Conservation (phyloP, 2,888 invertebrate genomes). For the Pachymerium ferrugineum region DNA sequence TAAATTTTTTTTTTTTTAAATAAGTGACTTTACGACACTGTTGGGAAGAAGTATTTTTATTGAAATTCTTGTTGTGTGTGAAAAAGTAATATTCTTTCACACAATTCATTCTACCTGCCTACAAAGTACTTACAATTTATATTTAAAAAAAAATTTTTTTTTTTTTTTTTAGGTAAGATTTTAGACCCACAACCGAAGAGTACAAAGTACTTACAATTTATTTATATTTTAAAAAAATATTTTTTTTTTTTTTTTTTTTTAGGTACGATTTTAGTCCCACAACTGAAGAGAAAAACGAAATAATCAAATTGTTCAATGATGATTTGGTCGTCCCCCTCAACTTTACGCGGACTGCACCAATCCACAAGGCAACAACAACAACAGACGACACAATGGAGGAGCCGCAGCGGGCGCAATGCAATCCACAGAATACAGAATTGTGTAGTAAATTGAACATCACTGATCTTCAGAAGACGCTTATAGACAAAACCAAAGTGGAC, state of each 20-base stretch:
- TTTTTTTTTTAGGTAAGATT: no score
- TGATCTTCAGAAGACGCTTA: conserved; percentile 63
- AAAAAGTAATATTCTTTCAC: no score
- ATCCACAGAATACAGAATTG: conserved; percentile 52
- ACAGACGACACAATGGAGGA: not conserved
- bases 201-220: no score
- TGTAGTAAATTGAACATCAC: conserved; percentile 60
- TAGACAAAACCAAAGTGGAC: not conserved
- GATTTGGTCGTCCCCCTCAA: conserved; percentile 67
- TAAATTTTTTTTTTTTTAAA: no score
- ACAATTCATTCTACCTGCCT: no score
- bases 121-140: no score
- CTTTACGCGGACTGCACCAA: conserved; percentile 69
- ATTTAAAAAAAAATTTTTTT: no score
- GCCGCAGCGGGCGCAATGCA: conserved; percentile 41
- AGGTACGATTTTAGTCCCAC: conserved; percentile 4
- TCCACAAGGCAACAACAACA: conserved; percentile 48
- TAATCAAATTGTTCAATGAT: conserved; percentile 50
- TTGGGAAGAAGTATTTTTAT: no score
- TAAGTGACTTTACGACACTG: no score
- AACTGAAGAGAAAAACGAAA: not conserved
- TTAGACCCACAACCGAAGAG: not conserved
- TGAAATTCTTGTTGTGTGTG: no score
- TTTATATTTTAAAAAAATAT: conserved; percentile 17
- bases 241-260: conserved; percentile 47